Base-by-base conservation (phyloP, 1,140 invertebrate genomes). In the Drosophila ananassae region DNA sequence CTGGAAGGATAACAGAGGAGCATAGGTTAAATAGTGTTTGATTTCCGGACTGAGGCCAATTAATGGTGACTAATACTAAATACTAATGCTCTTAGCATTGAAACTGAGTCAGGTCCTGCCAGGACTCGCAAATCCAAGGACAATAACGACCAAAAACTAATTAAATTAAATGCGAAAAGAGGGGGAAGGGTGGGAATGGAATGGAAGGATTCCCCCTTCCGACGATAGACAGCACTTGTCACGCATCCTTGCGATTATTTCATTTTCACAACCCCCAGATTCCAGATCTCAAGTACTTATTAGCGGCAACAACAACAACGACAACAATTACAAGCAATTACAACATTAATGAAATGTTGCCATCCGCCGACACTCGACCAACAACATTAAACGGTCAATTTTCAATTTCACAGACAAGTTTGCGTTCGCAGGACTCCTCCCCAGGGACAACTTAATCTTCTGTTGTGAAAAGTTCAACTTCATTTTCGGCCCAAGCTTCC, bases 1-100 rank as follows among this genome's bases (percentile, higher is more conserved):
- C 98, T 99, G 93, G 22, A 93, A 93, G 17, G 6, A 44, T n/a
- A 44, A 7, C 39, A 17, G 13, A 6, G 13, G 6, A 3, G 1
- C 12, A 44, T 3, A 44, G 39, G 39, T 13, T 44, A 28, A 28
- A 28, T 28, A 28, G 7, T 28, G 25, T 28, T 28, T 28, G 25
- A 28, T 28, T 28, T 28, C 6, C 6, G 5, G 3, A 28, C 7
- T 28, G 25, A 28, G 5, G 25, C 1, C 7, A 4, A 28, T 28
- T 28, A 28, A 28, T 28, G 7, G 5, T 28, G 7, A 28, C 25
- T 28, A 28, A 4, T 6, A 28, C 25, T 28, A 28, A 28, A 17
- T 17, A 17, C 25, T 25, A 25, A 25, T 25, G 25, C 25, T 25
- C 52, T 22, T 44, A 58, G 57, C 17, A 17, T 17, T 0, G 17